Conservation (phyloP, 2,888 invertebrate species). For the Drosophila neotestacea region DNA sequence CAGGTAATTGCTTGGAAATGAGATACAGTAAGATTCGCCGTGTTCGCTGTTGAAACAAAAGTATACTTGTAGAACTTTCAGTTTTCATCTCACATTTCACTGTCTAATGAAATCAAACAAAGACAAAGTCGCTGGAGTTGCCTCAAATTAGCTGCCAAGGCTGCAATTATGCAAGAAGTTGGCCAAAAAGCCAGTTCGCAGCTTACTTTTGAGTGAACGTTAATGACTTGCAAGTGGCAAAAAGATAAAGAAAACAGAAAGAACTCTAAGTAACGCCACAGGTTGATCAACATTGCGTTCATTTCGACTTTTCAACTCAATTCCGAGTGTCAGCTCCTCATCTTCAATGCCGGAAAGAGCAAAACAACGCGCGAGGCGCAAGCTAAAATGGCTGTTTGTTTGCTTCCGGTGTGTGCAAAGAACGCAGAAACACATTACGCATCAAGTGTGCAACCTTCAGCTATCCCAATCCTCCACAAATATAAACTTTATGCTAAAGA, state of each 20-base stretch:
- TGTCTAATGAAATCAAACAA: conserved; percentile 68
- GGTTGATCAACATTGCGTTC: conserved; percentile 58
- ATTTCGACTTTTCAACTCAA: conserved; percentile 39
- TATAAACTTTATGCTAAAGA: conserved; percentile 6
- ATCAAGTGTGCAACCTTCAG: conserved; percentile 52
- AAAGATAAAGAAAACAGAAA: conserved; percentile 51
- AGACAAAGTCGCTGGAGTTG: conserved; percentile 38
- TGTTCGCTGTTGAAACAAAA: background rate
- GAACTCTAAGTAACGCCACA: conserved; percentile 47
- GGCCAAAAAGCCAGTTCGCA: conserved; percentile 54
- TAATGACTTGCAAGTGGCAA: conserved; percentile 70
- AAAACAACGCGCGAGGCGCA: conserved; percentile 31
- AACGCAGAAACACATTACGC: conserved; percentile 62
- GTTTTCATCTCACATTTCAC: conserved; percentile 46
- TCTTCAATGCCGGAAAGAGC: conserved; percentile 61
- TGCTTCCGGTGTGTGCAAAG: conserved; percentile 70
- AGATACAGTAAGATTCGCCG: conserved; percentile 19
- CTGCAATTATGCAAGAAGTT: conserved; percentile 75
- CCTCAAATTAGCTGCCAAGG: conserved; percentile 67
- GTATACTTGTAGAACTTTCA: conserved; percentile 50
- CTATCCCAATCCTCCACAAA: background rate
- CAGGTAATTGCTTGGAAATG: conserved; percentile 77
- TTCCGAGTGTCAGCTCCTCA: conserved; percentile 12
- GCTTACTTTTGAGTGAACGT: conserved; percentile 56
- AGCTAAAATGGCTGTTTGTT: conserved; percentile 76